Percentiles rank a stretch among this genome's conserved stretches.
Conservation (phyloP, 2,113 vertebrate species). For the Pollimyrus isidori region DNA sequence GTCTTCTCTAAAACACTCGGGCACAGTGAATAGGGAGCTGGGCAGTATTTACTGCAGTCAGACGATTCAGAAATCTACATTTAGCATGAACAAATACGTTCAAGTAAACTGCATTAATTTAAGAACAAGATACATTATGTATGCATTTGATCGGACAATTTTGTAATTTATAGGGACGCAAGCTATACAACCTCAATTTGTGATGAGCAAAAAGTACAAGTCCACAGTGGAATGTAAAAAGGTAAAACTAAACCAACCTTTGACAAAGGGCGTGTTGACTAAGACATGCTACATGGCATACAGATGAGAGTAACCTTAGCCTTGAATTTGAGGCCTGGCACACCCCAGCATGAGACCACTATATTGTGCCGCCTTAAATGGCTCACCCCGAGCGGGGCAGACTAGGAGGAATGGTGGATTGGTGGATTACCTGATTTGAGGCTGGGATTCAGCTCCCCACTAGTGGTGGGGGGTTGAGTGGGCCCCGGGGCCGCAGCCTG, state of each 20-base stretch:
- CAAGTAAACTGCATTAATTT: neutral
- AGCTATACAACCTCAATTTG: neutral
- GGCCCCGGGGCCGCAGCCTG: conserved; percentile 66
- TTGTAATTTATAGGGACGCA: neutral
- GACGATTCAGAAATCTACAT: neutral
- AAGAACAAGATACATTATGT: neutral
- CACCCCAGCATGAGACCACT: neutral
- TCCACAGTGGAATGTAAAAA: neutral
- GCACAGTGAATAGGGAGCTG: neutral
- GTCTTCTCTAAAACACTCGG: neutral
- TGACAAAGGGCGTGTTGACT: neutral
- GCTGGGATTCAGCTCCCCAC: conserved; percentile 71
- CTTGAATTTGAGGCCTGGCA: neutral
- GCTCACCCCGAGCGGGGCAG: conserved; percentile 30
- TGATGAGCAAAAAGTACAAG: neutral
- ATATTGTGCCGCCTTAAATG: conserved; percentile 14
- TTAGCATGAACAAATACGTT: neutral
- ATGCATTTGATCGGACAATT: neutral
- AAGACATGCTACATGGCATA: conserved; percentile 2
- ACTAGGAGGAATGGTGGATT: conserved; percentile 40
- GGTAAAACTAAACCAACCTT: neutral
- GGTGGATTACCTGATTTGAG: conserved; percentile 81
- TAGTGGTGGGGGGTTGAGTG: conserved; percentile 69
- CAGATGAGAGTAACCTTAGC: neutral
- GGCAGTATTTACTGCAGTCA: neutral